Evolutionary conservation across 2,113 vertebrate genomes (phyloP), one percentile per base, ranked within the genome.

Genomic region (Oplegnathus fasciatus): DNA sequence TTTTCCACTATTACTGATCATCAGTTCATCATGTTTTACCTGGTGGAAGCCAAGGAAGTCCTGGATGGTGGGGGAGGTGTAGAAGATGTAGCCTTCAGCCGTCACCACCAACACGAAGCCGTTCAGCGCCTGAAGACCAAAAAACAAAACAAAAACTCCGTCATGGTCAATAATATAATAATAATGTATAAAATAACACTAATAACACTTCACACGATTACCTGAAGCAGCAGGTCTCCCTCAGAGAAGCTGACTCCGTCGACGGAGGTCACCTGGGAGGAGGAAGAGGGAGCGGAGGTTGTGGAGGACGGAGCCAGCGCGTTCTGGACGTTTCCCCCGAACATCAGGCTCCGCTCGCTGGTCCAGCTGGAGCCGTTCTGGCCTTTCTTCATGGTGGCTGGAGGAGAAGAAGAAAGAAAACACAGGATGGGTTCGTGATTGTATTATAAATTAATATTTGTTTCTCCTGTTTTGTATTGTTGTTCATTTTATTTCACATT

Each of bases 151-250:
- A 15, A 32, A 18, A 0, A 26, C 46, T 52, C 50, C 50, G 7
- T 52, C 50, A 52, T 22, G 20, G 17, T 8, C 48, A 20, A 9
- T 52, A 52, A 52, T 52, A 22, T 20, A 50, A 20, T 7, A 52
- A 52, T 52, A 50, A 50, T 6, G 18, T 6, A 50, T 50, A 7
- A 2, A 22, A 1, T 3, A 52, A 22, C 18, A 52, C 20, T 50
- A 2, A 20, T 11, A 11, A 44, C 9, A 44, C 9, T 11, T 44
- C 2, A 3, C 9, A 44, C 8, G 42, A 7, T 64, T 32, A 97
- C 97, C 96, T 97, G 96, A 13, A 97, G 96, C 87, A 97, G 93
- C 82, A 97, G 85, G 5, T 97, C 93, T 14, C 96, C 96, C 88
- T 97, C 97, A 0, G 94, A 94, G 89, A 97, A 94, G 52, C 42